Percentiles rank a stretch among this genome's conserved stretches.
phyloP scores from a whole-genome alignment of 2,888 invertebrate species.

The Parnassius mnemosyne region DNA sequence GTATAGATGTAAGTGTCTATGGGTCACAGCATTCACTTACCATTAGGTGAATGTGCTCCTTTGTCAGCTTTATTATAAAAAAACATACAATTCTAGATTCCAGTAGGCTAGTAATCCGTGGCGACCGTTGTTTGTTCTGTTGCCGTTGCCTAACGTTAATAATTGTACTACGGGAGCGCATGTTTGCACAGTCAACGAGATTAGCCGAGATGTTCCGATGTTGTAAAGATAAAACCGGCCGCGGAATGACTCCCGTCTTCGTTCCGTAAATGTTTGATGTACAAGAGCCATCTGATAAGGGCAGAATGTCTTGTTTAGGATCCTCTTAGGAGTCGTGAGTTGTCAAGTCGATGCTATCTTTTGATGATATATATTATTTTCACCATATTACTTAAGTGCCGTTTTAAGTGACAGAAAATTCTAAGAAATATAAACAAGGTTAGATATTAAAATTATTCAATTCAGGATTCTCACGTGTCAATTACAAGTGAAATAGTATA shows the following conservation, averaged over 20 bases:
- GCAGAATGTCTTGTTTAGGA: constrained; percentile 25
- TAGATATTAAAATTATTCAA: too few species aligned
- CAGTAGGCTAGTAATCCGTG: constrained; percentile 16
- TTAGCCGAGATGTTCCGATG: constrained; percentile 46
- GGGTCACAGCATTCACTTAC: neutral
- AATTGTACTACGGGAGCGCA: neutral
- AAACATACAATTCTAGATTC: constrained; percentile 1
- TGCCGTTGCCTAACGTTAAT: constrained; percentile 14
- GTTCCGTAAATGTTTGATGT: constrained; percentile 53
- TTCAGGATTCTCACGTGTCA: too few species aligned
- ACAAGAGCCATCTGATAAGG: constrained; percentile 33
- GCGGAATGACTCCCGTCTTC: constrained; percentile 44
- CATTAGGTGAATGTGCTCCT: too few species aligned
- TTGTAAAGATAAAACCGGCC: constrained; percentile 49
- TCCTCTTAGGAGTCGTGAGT: constrained; percentile 14
- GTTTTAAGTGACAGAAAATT: neutral
- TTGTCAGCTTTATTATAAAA: too few species aligned
- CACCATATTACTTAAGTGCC: constrained; percentile 9
- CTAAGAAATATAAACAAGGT: neutral
- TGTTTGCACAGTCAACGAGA: constrained; percentile 34
- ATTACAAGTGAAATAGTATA: too few species aligned
- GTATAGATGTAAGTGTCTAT: neutral
- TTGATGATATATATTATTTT: constrained; percentile 12
- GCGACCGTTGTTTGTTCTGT: constrained; percentile 18
- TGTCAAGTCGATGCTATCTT: constrained; percentile 13